phyloP scores from a whole-genome alignment of 2,113 vertebrate species.

The Dromaius novaehollandiae region DNA sequence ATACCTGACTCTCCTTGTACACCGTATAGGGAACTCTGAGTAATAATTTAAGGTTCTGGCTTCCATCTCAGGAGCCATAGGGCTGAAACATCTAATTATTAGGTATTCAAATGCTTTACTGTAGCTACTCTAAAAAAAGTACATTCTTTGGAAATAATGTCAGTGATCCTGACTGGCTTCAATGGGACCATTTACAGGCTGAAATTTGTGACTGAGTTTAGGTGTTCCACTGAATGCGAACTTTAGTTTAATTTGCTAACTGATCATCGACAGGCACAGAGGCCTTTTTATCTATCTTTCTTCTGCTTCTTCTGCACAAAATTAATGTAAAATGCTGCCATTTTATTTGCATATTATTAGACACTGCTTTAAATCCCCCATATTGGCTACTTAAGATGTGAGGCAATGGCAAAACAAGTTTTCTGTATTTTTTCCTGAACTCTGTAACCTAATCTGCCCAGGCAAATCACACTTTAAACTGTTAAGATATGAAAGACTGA shows the following conservation, averaged over 20 bases:
- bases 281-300: neutral
- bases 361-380: neutral
- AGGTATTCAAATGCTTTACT: neutral
- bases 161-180: neutral
- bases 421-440: neutral
- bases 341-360: neutral
- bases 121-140: neutral
- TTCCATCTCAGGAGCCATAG: neutral
- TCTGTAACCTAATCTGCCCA: neutral
- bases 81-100: neutral
- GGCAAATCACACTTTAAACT: neutral
- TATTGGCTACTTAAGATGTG: neutral
- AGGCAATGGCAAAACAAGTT: neutral
- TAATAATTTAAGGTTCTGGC: neutral
- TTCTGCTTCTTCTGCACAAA: neutral
- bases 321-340: neutral
- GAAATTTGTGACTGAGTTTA: neutral
- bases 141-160: neutral
- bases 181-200: neutral
- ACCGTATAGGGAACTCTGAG: neutral
- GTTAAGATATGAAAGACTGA: neutral
- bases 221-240: neutral
- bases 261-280: neutral
- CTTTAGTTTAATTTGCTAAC: neutral
- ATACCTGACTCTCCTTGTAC: neutral